Conservation (phyloP, 23 tunicate species). For the Halocynthia aurantium region DNA sequence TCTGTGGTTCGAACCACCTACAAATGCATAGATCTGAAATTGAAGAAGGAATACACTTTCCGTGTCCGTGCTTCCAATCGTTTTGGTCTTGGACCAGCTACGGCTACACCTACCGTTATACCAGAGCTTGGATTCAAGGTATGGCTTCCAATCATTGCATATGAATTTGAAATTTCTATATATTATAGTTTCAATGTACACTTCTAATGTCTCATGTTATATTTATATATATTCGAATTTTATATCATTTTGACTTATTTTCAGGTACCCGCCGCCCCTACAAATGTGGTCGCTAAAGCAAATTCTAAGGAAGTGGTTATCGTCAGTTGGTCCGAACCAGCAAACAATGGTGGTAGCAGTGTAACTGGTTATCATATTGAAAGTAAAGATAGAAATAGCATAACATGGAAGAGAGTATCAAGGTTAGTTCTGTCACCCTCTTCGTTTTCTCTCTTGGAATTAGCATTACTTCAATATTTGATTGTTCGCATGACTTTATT, state of each 20-base stretch:
- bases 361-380: conserved; percentile 85
- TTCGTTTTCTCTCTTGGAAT: no score
- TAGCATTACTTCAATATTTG: no score
- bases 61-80: conserved; percentile 80
- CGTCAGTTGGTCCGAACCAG: conserved; percentile 88
- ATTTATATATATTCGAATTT: no score
- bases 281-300: conserved; percentile 28
- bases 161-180: not conserved
- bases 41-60: conserved; percentile 71
- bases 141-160: not conserved
- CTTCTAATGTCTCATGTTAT: no score
- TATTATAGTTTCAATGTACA: not conserved
- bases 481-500: no score
- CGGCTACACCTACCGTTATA: conserved; percentile 29
- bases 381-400: conserved; percentile 71
- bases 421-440: no score
- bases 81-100: conserved; percentile 80
- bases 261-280: conserved; percentile 73
- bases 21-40: conserved; percentile 54
- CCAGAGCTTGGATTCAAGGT: conserved; percentile 56
- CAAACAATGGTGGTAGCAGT: conserved; percentile 63
- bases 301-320: conserved; percentile 63
- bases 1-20: conserved; percentile 77
- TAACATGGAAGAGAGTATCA: conserved; percentile 59
- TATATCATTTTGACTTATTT: not conserved